These are phyloP conservation scores for Ramazzottius varieornatus DNA, from an alignment of 2,888 invertebrate genomes.

Conservation along the genomic window DNA sequence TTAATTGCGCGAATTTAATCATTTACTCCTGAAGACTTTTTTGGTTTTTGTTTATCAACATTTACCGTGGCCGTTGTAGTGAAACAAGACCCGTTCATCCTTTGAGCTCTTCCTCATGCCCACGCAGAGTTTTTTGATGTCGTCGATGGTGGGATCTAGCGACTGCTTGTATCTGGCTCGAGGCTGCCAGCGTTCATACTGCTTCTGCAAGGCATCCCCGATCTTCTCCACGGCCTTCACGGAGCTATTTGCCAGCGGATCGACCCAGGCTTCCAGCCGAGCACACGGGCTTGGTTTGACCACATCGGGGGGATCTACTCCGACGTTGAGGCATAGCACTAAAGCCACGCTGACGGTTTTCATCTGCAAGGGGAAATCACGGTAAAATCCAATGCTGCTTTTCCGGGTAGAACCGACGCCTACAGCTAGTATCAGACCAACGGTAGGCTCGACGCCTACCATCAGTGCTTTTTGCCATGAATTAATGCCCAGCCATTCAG, in stretches of 20 bases:
- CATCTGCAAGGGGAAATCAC: conserved; percentile 36
- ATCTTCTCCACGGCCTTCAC: conserved; percentile 75
- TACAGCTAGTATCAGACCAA: no score
- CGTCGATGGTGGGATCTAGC: conserved; percentile 86
- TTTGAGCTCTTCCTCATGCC: conserved; percentile 68
- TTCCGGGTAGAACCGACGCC: no score
- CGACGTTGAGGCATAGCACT: conserved; percentile 85
- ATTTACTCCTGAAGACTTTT: no score
- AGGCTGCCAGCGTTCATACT: conserved; percentile 97
- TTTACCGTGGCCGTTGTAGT: conserved; percentile 99
- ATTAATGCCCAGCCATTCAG: no score
- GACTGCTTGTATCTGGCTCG: conserved; percentile 86
- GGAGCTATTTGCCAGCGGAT: conserved; percentile 56
- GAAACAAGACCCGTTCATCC: conserved; percentile 88
- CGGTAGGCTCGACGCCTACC: no score
- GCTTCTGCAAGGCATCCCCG: conserved; percentile 64
- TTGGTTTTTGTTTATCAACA: no score
- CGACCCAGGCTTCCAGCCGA: conserved; percentile 78
- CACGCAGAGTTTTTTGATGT: conserved; percentile 82
- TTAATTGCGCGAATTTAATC: no score
- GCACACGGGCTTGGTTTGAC: conserved; percentile 91
- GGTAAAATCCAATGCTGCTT: neutral
- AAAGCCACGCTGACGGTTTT: conserved; percentile 95
- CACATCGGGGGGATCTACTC: conserved; percentile 96
- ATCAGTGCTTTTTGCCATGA: no score